These are phyloP conservation scores for Boloria selene DNA, from an alignment of 2,888 invertebrate genomes.

Conservation along the genomic window DNA sequence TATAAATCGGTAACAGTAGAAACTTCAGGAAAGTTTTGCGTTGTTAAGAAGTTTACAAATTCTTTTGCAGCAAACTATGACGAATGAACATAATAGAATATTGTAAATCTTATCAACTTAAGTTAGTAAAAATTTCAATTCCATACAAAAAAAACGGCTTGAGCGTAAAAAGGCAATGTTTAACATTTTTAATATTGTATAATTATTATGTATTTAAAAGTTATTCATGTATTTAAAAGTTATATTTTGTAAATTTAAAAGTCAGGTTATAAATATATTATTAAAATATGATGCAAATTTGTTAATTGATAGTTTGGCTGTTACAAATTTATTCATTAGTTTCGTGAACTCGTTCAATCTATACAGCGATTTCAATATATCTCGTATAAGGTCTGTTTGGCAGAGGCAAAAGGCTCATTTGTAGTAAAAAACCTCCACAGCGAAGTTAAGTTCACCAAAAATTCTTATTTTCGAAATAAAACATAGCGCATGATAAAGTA, in stretches of 20 bases:
- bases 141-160: too few relatives aligned
- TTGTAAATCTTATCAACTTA: conserved; percentile 26
- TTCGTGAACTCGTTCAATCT: conserved; percentile 3
- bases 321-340: conserved; percentile 13
- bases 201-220: too few relatives aligned
- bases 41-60: conserved; percentile 29
- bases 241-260: not conserved
- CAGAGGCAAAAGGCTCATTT: not conserved
- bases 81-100: conserved; percentile 23
- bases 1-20: conserved; percentile 28
- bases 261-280: not conserved
- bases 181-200: too few relatives aligned
- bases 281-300: not conserved
- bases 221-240: too few relatives aligned
- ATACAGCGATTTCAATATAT: not conserved
- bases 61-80: conserved; percentile 33
- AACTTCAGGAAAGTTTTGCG: conserved; percentile 26
- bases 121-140: not conserved
- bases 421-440: not conserved
- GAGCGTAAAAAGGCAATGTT: too few relatives aligned
- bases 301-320: not conserved
- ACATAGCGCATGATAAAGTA: conserved; percentile 17
- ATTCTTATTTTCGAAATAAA: not conserved
- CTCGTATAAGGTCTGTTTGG: not conserved
- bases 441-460: conserved; percentile 21